Base-by-base conservation (phyloP, 1,140 invertebrate species). In the Heterodera carotae region DNA sequence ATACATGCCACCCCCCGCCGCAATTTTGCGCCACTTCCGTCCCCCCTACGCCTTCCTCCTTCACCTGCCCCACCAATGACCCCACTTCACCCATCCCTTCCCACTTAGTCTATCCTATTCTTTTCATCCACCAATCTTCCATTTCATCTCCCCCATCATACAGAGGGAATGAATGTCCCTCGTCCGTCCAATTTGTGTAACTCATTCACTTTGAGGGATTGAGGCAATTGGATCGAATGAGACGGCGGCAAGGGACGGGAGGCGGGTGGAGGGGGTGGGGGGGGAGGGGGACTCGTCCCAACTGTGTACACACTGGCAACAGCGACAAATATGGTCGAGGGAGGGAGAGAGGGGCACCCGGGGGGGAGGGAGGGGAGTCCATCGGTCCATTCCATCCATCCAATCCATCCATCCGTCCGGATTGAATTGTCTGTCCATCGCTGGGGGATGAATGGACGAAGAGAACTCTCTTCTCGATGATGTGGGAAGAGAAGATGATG, bases 181-280 rank as follows among this genome's bases (percentile, higher is more conserved):
- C 62, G 25, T 34, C 62, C 62, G 27, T 34, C 62, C 62, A 66
- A n/a, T 66, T 22, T 10, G 27, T 66, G 62, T n/a, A 66, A 66
- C 12, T 29, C 27, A 66, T 66, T 66, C 48, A 53, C 48, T 53
- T 53, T 18, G 62, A 29, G 25, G 7, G 62, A 29, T 31, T 27
- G 62, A 34, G 62, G 62, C 62, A 66, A 66, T 66, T 66, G 62
- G 62, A 66, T 66, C 62, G 62, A 66, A 3, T 53, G 48, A 53
- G 48, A 53, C 15, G 18, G 18, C 12, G 48, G n/a, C n/a, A 29
- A 25, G 62, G 62, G 62, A 66, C 1, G 62, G 62, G 33, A 22
- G 59, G 59, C 5, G 33, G 62, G 62, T 8, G 33, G 33, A 27
- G n/a, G 25, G 27, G 33, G 8, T n/a, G 62, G 25, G 22, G 33